Evolutionary conservation across 1,140 invertebrate species (phyloP).

Genomic region (Philotrypesis tridentata): DNA sequence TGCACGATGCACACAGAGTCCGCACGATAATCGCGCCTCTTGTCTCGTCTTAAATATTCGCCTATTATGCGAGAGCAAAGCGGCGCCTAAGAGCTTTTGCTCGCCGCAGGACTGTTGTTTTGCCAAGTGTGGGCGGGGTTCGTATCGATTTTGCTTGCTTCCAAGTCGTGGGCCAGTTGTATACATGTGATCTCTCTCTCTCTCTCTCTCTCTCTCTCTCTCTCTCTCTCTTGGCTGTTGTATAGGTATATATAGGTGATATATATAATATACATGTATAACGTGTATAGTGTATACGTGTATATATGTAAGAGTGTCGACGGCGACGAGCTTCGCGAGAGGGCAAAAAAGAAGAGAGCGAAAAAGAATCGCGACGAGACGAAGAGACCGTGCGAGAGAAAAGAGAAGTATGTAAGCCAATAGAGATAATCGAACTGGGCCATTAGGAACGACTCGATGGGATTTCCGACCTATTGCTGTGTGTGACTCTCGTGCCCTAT

Average conservation of each 20-base stretch:
- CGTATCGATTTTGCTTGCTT: slow-evolving; percentile 30
- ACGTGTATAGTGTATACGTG: too few relatives aligned
- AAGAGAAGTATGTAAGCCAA: not conserved
- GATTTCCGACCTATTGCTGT: slow-evolving; percentile 9
- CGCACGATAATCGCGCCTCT: too few relatives aligned
- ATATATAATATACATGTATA: too few relatives aligned
- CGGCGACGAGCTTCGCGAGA: not conserved
- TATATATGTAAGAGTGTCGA: not conserved
- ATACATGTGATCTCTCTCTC: not conserved
- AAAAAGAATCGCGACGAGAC: too few relatives aligned
- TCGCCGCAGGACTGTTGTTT: slow-evolving; percentile 14
- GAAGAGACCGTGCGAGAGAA: not conserved
- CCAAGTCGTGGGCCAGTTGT: not conserved
- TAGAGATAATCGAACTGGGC: not conserved
- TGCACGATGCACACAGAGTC: too few relatives aligned
- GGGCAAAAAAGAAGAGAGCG: too few relatives aligned
- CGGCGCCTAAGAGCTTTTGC: not conserved
- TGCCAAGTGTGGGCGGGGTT: slow-evolving; percentile 29
- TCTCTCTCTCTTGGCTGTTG: too few relatives aligned
- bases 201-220: too few relatives aligned
- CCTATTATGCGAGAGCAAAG: not conserved
- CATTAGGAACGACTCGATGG: slow-evolving; percentile 9
- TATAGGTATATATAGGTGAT: not conserved
- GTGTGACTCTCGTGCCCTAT: not conserved
- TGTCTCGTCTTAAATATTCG: too few relatives aligned